phyloP scores from a whole-genome alignment of 1,140 invertebrate genomes.

The Tetramorium simillimum region DNA sequence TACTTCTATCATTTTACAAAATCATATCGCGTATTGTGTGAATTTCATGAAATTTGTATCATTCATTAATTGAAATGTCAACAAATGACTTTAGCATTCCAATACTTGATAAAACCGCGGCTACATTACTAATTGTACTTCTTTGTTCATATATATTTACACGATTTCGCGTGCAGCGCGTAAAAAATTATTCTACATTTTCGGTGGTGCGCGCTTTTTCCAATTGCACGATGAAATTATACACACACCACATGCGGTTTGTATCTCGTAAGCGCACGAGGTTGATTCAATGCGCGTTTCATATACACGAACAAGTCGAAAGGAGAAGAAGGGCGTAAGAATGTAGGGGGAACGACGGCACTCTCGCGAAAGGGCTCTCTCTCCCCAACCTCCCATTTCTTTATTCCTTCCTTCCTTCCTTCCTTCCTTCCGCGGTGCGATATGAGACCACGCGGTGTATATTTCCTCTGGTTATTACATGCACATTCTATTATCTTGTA shows the following conservation, averaged over 20 bases:
- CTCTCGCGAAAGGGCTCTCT: constrained; percentile 34
- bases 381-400: constrained; percentile 14
- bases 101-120: background rate
- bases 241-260: background rate
- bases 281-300: constrained; percentile 24
- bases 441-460: constrained; percentile 75
- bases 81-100: background rate
- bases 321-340: constrained; percentile 29
- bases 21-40: background rate
- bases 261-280: constrained; percentile 14
- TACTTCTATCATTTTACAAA: background rate
- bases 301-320: constrained; percentile 9
- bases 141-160: background rate
- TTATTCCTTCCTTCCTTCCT: constrained; percentile 70
- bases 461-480: constrained; percentile 82
- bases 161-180: background rate
- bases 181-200: constrained; percentile 17
- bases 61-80: background rate
- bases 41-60: constrained; percentile 1
- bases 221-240: constrained; percentile 37
- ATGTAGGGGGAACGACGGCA: background rate
- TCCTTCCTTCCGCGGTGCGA: constrained; percentile 66
- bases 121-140: background rate
- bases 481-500: constrained; percentile 82
- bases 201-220: background rate